These are phyloP conservation scores for Drosophila anomelani DNA, from an alignment of 2,888 invertebrate genomes.

Conservation along the genomic window DNA sequence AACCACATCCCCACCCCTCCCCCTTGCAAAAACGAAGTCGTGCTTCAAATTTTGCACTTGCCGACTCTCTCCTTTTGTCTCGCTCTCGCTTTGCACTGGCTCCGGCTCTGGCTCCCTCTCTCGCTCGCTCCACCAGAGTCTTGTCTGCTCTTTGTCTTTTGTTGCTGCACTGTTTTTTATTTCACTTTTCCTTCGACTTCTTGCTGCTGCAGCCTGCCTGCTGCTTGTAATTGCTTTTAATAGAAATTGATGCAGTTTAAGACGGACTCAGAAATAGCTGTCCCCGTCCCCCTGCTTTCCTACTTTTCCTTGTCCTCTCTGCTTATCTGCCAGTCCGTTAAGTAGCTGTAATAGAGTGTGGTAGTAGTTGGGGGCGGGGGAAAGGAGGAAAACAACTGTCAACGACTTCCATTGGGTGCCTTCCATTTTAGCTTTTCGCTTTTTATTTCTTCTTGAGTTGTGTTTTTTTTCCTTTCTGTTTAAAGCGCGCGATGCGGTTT, in stretches of 20 bases:
- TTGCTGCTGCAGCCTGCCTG: constrained; percentile 37
- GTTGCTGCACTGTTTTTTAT: constrained; percentile 48
- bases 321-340: constrained; percentile 52
- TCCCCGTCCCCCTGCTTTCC: constrained; percentile 1
- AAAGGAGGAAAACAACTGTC: constrained; percentile 40
- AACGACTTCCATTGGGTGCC: constrained; percentile 51
- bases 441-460: constrained; percentile 22
- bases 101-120: constrained; percentile 11
- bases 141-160: constrained; percentile 70
- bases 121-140: constrained; percentile 31
- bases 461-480: constrained; percentile 38
- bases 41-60: constrained; percentile 77
- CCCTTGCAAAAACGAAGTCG: constrained; percentile 64
- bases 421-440: constrained; percentile 52
- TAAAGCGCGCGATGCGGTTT: constrained; percentile 72
- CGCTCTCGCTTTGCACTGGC: constrained; percentile 22
- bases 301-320: constrained; percentile 44
- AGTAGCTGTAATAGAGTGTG: constrained; percentile 50
- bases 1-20: constrained; percentile 22
- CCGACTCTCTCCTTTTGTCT: constrained; percentile 58
- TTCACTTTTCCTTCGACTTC: constrained; percentile 51
- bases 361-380: constrained; percentile 7
- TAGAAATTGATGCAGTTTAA: constrained; percentile 72
- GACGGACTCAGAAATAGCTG: constrained; percentile 41
- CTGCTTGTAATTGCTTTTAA: constrained; percentile 75